phyloP scores from a whole-genome alignment of 2,113 vertebrate genomes.

The Anhinga rufa region DNA sequence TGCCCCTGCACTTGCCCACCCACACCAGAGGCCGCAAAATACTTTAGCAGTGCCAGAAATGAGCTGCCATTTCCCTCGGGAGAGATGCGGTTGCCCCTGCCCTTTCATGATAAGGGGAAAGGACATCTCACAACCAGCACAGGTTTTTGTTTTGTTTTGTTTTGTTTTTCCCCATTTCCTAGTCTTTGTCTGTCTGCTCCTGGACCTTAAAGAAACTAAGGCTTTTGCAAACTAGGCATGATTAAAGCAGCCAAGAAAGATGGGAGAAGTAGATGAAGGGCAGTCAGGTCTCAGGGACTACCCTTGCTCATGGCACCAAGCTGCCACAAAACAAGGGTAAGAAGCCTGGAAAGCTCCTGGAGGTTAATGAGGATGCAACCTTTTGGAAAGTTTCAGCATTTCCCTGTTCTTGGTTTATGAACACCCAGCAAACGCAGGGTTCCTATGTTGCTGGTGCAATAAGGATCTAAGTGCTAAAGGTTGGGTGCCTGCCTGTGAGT shows the following conservation, averaged over 20 bases:
- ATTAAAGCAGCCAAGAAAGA: not conserved
- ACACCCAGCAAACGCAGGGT: rapidly evolving
- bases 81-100: not conserved
- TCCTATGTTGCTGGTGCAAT: not conserved
- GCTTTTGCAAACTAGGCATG: not conserved
- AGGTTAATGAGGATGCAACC: not conserved
- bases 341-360: not conserved
- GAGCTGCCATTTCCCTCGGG: not conserved
- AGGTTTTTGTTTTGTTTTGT: not conserved
- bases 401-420: not conserved
- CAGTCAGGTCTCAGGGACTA: not conserved
- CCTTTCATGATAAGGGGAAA: not conserved
- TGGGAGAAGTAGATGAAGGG: not conserved
- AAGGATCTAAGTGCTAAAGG: not conserved
- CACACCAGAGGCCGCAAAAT: not conserved
- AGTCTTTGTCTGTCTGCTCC: not conserved
- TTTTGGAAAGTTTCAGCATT: not conserved
- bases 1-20: not conserved
- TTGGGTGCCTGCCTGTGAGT: not conserved
- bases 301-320: not conserved
- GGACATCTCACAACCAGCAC: not conserved
- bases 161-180: not conserved
- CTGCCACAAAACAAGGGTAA: not conserved
- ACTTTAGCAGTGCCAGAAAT: not conserved
- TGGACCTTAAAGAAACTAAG: not conserved